Conservation (phyloP, 2,113 vertebrate genomes). For the Tyrannus savana region DNA sequence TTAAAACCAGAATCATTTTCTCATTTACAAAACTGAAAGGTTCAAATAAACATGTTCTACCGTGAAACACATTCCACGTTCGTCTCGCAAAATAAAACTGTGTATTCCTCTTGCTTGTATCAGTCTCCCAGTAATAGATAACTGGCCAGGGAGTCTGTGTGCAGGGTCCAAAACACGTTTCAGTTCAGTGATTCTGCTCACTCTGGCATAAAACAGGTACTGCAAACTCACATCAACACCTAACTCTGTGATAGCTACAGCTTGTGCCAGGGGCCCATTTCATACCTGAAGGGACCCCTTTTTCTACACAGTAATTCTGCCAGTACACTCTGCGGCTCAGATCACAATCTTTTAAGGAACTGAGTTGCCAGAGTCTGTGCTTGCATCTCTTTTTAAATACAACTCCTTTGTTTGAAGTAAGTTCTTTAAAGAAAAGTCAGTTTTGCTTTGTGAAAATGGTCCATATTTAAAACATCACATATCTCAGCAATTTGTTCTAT, state of each 20-base stretch:
- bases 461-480: neutral
- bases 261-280: neutral
- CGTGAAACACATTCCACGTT: neutral
- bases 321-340: neutral
- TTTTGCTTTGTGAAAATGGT: neutral
- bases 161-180: neutral
- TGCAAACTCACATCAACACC: neutral
- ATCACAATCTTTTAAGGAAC: neutral
- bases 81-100: neutral
- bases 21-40: neutral
- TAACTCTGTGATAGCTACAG: neutral
- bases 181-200: neutral
- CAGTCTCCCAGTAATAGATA: rapidly evolving
- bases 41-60: neutral
- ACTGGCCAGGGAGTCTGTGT: neutral
- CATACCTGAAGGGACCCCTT: neutral
- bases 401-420: neutral
- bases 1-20: neutral
- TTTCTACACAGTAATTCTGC: neutral
- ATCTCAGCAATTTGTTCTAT: neutral
- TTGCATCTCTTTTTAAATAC: neutral
- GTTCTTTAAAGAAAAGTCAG: neutral
- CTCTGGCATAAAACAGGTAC: neutral
- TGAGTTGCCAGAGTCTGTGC: neutral
- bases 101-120: neutral